phyloP scores from a whole-genome alignment of 2,888 invertebrate genomes.

The Nemotelus nigrinus region DNA sequence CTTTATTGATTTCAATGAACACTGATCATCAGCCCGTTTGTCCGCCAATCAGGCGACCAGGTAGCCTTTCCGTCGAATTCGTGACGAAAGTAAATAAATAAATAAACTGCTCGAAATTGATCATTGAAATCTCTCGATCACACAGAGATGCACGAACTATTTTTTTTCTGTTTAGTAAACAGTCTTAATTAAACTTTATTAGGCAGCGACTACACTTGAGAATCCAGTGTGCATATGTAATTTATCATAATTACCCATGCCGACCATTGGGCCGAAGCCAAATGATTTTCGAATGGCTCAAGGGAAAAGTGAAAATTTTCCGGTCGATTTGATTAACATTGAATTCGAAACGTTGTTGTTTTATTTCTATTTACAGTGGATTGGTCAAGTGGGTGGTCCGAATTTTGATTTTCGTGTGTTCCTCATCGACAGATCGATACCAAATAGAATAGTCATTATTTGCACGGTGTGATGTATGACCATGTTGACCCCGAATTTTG shows the following conservation, averaged over 20 bases:
- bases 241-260: conserved; percentile 20
- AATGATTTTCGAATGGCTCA: neutral
- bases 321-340: neutral
- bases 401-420: too few relatives aligned
- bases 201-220: neutral
- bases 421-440: too few relatives aligned
- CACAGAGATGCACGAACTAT: neutral
- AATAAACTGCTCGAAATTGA: neutral
- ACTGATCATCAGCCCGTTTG: too few relatives aligned
- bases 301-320: conserved; percentile 15
- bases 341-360: neutral
- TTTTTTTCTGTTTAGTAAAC: neutral
- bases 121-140: neutral
- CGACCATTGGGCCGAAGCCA: neutral
- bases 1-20: neutral
- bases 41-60: too few relatives aligned
- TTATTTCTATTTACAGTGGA: too few relatives aligned
- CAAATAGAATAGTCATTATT: too few relatives aligned
- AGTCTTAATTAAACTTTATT: conserved; percentile 22
- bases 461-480: too few relatives aligned
- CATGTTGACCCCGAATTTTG: too few relatives aligned
- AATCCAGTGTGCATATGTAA: conserved; percentile 3
- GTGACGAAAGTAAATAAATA: neutral
- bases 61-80: neutral
- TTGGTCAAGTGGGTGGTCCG: conserved; percentile 2